These are phyloP conservation scores for Carcharodon carcharias DNA, from an alignment of 2,797 vertebrate genomes.

Conservation along the genomic window DNA sequence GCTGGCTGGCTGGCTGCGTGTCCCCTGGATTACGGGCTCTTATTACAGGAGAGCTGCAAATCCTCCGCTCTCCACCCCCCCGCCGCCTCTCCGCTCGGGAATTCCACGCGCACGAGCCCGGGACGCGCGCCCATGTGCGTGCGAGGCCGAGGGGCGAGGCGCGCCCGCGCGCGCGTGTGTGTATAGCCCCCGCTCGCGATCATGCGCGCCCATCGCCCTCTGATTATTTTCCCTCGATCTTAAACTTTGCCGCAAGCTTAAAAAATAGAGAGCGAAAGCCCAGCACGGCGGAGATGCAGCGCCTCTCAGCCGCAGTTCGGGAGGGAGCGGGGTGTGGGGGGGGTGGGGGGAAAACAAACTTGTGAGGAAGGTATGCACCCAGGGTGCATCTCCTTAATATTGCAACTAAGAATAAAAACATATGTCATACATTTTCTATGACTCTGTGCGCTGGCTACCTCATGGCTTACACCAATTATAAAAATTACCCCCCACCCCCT, in stretches of 20 bases:
- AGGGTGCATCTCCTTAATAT: neutral
- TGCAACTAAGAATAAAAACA: neutral
- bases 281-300: neutral
- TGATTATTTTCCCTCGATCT: too few relatives aligned
- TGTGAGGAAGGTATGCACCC: neutral
- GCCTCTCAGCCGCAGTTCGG: neutral
- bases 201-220: too few relatives aligned
- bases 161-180: neutral
- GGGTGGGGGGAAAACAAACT: neutral
- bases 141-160: too few relatives aligned
- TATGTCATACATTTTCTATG: neutral
- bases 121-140: neutral
- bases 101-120: neutral
- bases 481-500: neutral
- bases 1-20: neutral
- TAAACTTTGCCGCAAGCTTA: too few relatives aligned
- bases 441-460: too few relatives aligned
- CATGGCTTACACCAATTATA: too few relatives aligned
- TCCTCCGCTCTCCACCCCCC: neutral
- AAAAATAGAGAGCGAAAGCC: neutral
- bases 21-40: neutral
- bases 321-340: neutral
- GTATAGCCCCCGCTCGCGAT: too few relatives aligned
- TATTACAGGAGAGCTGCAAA: neutral
- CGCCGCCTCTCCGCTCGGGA: neutral